Evolutionary conservation across 2,888 invertebrate species (phyloP).

Genomic region (Acanthopleura granulata): DNA sequence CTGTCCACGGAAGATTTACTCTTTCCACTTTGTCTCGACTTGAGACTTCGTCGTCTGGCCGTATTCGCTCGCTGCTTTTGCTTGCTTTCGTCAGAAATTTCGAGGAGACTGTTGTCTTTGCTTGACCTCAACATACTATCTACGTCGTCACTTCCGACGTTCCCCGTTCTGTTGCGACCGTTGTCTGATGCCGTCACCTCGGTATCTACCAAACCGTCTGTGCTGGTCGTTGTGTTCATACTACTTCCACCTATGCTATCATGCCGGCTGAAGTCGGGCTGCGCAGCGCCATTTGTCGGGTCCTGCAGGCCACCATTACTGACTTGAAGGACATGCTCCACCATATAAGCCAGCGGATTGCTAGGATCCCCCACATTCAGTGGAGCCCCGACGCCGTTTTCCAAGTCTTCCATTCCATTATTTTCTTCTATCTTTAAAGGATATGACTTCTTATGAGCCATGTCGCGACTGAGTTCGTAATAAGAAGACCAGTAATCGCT

Average conservation of each 20-base stretch:
- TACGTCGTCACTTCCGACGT: neutral
- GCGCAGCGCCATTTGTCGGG: neutral
- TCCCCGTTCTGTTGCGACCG: no score
- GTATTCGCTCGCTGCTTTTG: neutral
- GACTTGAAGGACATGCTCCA: conserved; percentile 5
- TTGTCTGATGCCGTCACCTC: neutral
- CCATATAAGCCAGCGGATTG: neutral
- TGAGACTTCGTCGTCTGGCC: neutral
- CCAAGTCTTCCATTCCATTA: neutral
- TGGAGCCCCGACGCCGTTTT: neutral
- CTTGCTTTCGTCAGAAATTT: neutral
- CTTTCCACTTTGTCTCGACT: no score
- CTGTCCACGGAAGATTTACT: neutral
- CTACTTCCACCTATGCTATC: neutral
- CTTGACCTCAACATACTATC: neutral
- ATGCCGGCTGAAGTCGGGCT: neutral
- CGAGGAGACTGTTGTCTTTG: neutral
- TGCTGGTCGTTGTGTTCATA: neutral
- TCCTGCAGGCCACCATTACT: neutral
- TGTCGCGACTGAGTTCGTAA: neutral
- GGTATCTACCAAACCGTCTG: neutral
- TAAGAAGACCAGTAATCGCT: conserved; percentile 11
- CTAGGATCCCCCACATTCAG: neutral
- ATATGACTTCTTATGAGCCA: neutral
- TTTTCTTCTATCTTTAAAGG: neutral